Evolutionary conservation across 2,888 invertebrate genomes (phyloP), one percentile per base, ranked within the genome.

Genomic region (Sepiola atlantica): DNA sequence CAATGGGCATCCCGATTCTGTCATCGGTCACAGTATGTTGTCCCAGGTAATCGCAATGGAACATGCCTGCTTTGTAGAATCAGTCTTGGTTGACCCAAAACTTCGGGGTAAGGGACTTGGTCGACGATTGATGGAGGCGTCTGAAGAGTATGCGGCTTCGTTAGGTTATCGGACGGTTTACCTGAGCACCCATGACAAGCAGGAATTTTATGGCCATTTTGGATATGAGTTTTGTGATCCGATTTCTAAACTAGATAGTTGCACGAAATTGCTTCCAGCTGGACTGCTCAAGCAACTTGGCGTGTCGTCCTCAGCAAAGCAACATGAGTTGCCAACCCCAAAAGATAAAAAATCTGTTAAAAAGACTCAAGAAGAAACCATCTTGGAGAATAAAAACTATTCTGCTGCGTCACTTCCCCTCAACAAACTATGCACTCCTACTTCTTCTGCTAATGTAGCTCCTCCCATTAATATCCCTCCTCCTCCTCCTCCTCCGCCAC

Each of bases 121-220:
- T 10, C 96, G 97, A 94, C 95, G 95, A 57, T 94, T 97, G 55
- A 97, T 97, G 97, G 94, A 95, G 21, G 95, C 96, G 94, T 96
- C 97, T 35, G 97, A 97, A 95, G 94, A 96, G 35, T 96, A 95
- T 96, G 96, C 96, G 93, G 94, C 55, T 95, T 97, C 97, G 21
- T 94, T 96, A 55, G 97, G 96, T 14, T 96, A 96, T 94, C 94
- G 95, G 92, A 96, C 96, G 94, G 95, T 97, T 94, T 97, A 96
- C 95, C 95, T 97, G 94, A 97, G 97, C 12, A 97, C 97, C 0
- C 96, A 97, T 94, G 97, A 97, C 95, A 97, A 97, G 95, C 96
- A 97, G 94, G 96, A 96, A 20, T 97, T 97, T 95, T 97, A 97
- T 95, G 94, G 95, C 55, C 96, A 96, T 91, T 95, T 97, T 57